Conservation (phyloP, 2,113 vertebrate genomes). For the Grallaria varia region DNA sequence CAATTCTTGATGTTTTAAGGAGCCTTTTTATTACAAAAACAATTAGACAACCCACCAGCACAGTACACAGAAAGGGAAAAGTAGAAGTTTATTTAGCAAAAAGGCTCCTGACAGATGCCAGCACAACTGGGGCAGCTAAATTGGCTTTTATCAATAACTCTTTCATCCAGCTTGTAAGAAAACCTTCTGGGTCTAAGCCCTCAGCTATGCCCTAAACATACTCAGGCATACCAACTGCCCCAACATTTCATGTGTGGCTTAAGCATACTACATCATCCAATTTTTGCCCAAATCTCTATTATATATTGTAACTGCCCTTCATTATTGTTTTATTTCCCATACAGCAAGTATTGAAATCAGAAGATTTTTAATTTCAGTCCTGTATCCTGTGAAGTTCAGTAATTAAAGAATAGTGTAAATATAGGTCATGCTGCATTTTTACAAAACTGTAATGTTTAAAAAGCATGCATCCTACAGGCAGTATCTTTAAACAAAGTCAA, state of each 20-base stretch:
- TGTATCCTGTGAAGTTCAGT: background rate
- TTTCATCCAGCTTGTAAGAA: slow-evolving; percentile 49
- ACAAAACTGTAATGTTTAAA: background rate
- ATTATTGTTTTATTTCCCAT: background rate
- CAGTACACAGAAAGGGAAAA: slow-evolving; percentile 23
- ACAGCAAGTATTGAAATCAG: background rate
- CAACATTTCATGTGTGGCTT: background rate
- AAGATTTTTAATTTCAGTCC: background rate
- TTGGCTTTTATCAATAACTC: slow-evolving; percentile 50
- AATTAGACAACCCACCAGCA: slow-evolving; percentile 55
- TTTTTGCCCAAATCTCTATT: background rate
- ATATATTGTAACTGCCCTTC: background rate
- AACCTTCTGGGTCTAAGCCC: slow-evolving; percentile 2
- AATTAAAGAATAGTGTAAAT: background rate
- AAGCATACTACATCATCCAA: background rate
- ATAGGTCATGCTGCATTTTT: background rate
- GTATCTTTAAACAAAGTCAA: background rate
- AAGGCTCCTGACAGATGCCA: slow-evolving; percentile 49
- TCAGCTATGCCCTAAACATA: background rate
- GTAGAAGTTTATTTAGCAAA: slow-evolving; percentile 53
- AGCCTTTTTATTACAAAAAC: slow-evolving; percentile 66
- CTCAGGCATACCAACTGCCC: background rate
- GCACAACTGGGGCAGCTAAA: slow-evolving; percentile 47
- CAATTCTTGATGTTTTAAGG: slow-evolving; percentile 65
- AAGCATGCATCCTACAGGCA: background rate